Base-by-base conservation (phyloP, 2,113 vertebrate genomes). In the Oostethus manadensis region DNA sequence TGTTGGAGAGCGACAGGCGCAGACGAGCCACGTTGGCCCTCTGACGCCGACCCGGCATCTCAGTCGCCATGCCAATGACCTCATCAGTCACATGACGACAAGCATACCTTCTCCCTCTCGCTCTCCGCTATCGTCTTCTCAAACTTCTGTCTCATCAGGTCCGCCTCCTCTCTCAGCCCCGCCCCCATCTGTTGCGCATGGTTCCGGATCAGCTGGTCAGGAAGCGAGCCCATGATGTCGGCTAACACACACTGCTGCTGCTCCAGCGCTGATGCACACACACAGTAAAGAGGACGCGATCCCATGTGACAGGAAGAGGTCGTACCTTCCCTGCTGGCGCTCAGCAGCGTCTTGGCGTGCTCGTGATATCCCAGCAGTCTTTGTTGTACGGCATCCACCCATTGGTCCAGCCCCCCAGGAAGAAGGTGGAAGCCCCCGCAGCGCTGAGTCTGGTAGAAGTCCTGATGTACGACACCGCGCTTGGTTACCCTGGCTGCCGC, bases 281-380 rank as follows among this genome's bases (percentile, higher is more conserved):
- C 29, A 57, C 16, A 3, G 18, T 23, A n/a, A 23, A 1, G 8
- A 20, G n/a, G 22, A 11, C 48, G 48, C 14, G 20, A n/a, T n/a
- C 17, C 10, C 17, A 48, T 35, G 15, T 26, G 51, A 45, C 29
- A 42, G 35, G 13, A 49, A 38, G 50, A 22, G 18, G 50, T 3
- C 44, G 4, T 57, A 86, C 84, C 78, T 3, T 77, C 63, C 67
- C 49, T 74, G 66, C 80, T 78, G 1, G 13, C 60, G 51, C 53
- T 70, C 46, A 81, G 51, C 20, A 81, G 68, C 57, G 1, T 62
- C 43, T 9, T 51, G 17, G 58, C 58, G 60, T 83, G 72, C 4
- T 76, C 51, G 10, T 78, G 73, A 57, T 84, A 77, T 85, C 73
- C 83, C 79, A 82, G 75, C 61, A 86, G 77, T 59, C 75, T 79